Base-by-base conservation (phyloP, 1,140 invertebrate species). In the Drosophila tropicalis region DNA sequence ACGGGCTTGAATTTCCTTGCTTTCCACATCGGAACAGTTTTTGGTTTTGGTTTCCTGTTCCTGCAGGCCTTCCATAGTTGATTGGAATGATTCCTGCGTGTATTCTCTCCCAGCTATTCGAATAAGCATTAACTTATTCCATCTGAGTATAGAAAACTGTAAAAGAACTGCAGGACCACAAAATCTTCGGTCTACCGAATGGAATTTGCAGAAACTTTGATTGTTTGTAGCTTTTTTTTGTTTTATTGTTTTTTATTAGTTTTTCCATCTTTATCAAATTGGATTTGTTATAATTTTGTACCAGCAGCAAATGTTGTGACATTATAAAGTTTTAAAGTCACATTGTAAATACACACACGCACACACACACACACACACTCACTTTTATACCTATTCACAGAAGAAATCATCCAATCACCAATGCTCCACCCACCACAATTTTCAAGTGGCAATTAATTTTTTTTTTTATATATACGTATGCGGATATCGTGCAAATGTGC, bases 321-420 rank as follows among this genome's bases (percentile, higher is more conserved):
- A 68, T 67, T 70, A 55, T 61, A 41, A 76, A 67, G 34, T 61
- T 56, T 70, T 34, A 39, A 70, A 64, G 56, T 76, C 62, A 70
- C 70, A 40, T 61, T 76, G 74, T 76, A 76, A 34, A 76, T 76
- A 76, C 40, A 76, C 54, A 29, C 29, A 29, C 29, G 70, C 58
- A 76, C 54, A 25, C 36, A 36, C 56, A 9, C 72, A 22, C 10
- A 55, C 29, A 70, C n/a, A n/a, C n/a, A n/a, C n/a, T n/a, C n/a
- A n/a, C n/a, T n/a, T n/a, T n/a, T n/a, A n/a, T n/a, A n/a, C 22
- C 12, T 17, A 25, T 63, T 40, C 10, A 19, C 36, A 61, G 36
- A 67, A 19, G 40, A 57, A 40, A 51, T 12, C 44, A 47, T 10
- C 15, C 15, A 9, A 47, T 51, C 44, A 51, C 44, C 17, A 1